Evolutionary conservation across 2,797 vertebrate genomes (phyloP), one percentile per base, ranked within the genome.

Genomic region (Helostoma temminkii): DNA sequence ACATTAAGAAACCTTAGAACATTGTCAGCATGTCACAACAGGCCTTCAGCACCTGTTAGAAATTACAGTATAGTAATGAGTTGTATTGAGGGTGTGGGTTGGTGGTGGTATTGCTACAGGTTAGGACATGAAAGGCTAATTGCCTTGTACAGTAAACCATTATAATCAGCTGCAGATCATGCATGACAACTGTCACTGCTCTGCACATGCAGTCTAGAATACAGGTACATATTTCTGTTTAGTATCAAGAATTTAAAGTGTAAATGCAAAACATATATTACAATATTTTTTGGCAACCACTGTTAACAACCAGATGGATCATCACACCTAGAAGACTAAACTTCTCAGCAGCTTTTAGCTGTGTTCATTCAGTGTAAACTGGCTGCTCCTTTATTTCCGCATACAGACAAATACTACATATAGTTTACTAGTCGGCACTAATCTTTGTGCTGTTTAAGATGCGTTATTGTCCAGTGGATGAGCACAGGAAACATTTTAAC

Each of bases 21-120:
- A 12, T 60, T 9, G 9, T 15, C 19, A 61, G 74, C 84, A 43
- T 76, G 83, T 64, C 75, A 67, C 26, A 80, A 80, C 88, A 74
- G 5, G 80, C 76, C 66, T 65, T 66, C 47, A 19, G 58, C 85
- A 76, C 66, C 57, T 74, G 59, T 67, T 62, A 49, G 39, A 76
- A 14, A 72, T 25, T 56, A 43, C 30, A 28, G 64, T 49, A 34
- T 24, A 63, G 49, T 48, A 72, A 36, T 56, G 5, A 65, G 36
- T 12, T 14, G 11, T 15, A 37, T 37, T 37, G 36, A 5, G 32
- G 9, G 32, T 32, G 32, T 32, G 32, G 9, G 32, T 10, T 37
- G 12, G 41, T 36, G 59, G 25, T 4, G 39, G 32, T 10, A 6
- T 32, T 45, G 18, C 39, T 66, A 54, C 75, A 81, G 43, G 83